Conservation (phyloP, 2,113 vertebrate genomes). For the Pygoscelis antarcticus region DNA sequence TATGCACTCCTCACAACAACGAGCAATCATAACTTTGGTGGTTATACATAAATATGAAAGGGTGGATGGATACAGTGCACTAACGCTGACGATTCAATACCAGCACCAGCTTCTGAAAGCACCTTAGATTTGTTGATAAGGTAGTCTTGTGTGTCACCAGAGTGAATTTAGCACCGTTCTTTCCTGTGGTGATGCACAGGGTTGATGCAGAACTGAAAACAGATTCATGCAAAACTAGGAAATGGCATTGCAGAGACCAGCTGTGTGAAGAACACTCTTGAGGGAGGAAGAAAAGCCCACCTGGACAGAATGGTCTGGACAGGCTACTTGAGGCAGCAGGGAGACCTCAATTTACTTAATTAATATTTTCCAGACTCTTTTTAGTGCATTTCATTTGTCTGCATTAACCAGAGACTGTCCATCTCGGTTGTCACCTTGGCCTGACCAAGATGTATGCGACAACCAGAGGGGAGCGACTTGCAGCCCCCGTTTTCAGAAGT, state of each 20-base stretch:
- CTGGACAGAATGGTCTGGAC: not conserved
- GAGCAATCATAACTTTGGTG: constrained; percentile 63
- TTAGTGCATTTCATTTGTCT: not conserved
- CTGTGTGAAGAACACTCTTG: not conserved
- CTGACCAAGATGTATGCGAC: not conserved
- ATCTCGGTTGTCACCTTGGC: not conserved
- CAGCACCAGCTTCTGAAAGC: constrained; percentile 35
- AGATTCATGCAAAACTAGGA: not conserved
- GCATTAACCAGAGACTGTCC: not conserved
- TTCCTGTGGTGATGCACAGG: not conserved
- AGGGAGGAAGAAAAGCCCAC: not conserved
- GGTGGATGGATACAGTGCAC: constrained; percentile 78
- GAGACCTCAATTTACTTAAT: not conserved
- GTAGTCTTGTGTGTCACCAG: constrained; percentile 4
- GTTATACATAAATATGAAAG: constrained; percentile 79
- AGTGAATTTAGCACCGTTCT: constrained; percentile 23
- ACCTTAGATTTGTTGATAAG: not conserved
- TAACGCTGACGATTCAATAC: constrained; percentile 50
- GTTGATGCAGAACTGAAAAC: not conserved
- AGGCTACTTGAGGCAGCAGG: not conserved
- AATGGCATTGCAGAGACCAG: not conserved
- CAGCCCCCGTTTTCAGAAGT: not conserved
- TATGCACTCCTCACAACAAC: constrained; percentile 72
- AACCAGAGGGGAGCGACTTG: not conserved
- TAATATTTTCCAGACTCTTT: not conserved